Evolutionary conservation across 2,888 invertebrate genomes (phyloP).

Genomic region (Vannuccia rotundouncinata): DNA sequence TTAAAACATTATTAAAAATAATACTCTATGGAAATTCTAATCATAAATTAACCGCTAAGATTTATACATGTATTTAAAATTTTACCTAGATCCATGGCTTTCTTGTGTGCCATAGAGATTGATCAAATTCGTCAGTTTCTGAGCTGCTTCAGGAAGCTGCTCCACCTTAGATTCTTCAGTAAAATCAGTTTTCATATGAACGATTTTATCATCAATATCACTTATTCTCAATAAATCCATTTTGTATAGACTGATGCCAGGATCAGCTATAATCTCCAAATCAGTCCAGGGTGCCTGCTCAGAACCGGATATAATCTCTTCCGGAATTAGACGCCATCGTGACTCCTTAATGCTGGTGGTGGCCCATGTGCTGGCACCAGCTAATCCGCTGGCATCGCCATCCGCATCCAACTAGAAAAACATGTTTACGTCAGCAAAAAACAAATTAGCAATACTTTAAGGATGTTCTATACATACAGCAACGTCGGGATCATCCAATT

Average conservation of each 20-base stretch:
- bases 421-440: too few relatives aligned
- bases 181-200: too few relatives aligned
- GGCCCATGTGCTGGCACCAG: neutral
- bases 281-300: neutral
- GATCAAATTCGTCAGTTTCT: neutral
- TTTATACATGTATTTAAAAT: neutral
- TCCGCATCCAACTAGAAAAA: neutral
- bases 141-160: neutral
- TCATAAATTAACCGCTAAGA: neutral
- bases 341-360: neutral
- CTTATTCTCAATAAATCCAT: neutral
- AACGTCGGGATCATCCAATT: conserved; percentile 28
- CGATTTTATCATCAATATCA: too few relatives aligned
- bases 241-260: neutral
- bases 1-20: neutral
- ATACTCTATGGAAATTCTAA: too few relatives aligned
- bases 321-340: neutral
- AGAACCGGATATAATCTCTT: neutral
- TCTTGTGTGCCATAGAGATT: neutral
- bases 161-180: too few relatives aligned
- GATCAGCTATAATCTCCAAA: neutral
- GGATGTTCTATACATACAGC: neutral
- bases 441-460: too few relatives aligned
- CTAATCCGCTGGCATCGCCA: neutral
- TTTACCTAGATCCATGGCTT: neutral